These are phyloP conservation scores for Tineola bisselliella DNA, from an alignment of 2,888 invertebrate genomes.

Conservation along the genomic window DNA sequence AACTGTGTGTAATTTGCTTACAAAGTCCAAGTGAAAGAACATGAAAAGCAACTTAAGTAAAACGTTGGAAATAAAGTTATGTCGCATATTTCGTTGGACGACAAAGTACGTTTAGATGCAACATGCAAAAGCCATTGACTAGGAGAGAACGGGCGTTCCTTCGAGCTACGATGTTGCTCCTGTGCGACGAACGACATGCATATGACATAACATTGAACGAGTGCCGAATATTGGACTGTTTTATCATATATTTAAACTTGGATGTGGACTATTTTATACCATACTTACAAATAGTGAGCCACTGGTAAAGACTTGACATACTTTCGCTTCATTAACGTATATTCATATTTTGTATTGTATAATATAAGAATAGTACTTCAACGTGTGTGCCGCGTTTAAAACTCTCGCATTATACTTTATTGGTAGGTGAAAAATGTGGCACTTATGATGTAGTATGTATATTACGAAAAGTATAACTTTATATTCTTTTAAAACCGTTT, in stretches of 20 bases:
- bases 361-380: too few relatives aligned
- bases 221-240: background rate
- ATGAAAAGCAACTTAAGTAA: background rate
- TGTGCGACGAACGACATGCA: slow-evolving; percentile 2
- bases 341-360: background rate
- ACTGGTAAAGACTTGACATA: background rate
- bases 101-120: slow-evolving; percentile 23
- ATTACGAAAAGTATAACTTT: too few relatives aligned
- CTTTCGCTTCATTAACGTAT: background rate
- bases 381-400: too few relatives aligned
- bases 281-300: background rate
- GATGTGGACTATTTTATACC: background rate
- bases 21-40: background rate
- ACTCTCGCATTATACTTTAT: too few relatives aligned
- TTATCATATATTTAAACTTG: background rate
- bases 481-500: background rate
- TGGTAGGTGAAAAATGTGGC: too few relatives aligned
- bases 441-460: too few relatives aligned
- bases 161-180: slow-evolving; percentile 22
- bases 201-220: slow-evolving; percentile 7
- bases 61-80: slow-evolving; percentile 1
- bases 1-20: background rate
- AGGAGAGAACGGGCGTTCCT: slow-evolving; percentile 34
- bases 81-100: slow-evolving; percentile 1
- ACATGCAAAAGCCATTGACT: slow-evolving; percentile 53